phyloP scores from a whole-genome alignment of 2,113 vertebrate genomes.

The Nibea coibor region DNA sequence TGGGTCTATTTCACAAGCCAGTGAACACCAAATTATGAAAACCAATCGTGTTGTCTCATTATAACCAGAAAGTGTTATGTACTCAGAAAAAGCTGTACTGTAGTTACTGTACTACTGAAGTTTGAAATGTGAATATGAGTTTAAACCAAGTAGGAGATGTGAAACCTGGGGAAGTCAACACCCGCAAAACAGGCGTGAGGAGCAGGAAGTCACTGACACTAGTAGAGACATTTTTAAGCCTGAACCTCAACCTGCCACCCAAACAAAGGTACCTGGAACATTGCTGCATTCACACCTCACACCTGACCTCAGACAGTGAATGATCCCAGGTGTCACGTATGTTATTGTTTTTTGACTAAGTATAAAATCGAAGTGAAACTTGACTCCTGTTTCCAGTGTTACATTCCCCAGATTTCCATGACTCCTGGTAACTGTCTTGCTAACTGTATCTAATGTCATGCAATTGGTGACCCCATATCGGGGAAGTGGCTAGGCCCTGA shows the following conservation, averaged over 20 bases:
- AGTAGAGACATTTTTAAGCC: not conserved
- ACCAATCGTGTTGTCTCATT: constrained; percentile 85
- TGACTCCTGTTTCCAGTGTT: constrained; percentile 24
- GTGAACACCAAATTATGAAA: constrained; percentile 89
- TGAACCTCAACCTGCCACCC: constrained; percentile 9
- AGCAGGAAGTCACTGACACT: constrained; percentile 2
- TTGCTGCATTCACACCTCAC: constrained; percentile 3
- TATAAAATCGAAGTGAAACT: constrained; percentile 1
- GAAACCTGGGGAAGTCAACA: constrained; percentile 84
- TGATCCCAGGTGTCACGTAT: constrained; percentile 22
- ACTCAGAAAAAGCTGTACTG: constrained; percentile 82
- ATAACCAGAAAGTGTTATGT: constrained; percentile 84
- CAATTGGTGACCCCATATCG: constrained; percentile 69
- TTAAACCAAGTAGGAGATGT: constrained; percentile 87
- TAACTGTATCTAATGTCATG: constrained; percentile 81
- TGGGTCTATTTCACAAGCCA: constrained; percentile 88
- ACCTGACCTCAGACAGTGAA: constrained; percentile 11
- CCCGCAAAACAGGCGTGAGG: constrained; percentile 36
- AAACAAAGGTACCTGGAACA: constrained; percentile 2
- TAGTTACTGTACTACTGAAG: constrained; percentile 87
- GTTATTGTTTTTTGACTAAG: constrained; percentile 2
- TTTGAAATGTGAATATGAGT: constrained; percentile 90
- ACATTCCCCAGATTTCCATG: constrained; percentile 69
- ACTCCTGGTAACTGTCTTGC: constrained; percentile 75
- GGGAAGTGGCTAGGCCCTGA: constrained; percentile 80